Evolutionary conservation across 2,113 vertebrate genomes (phyloP), one percentile per base, ranked within the genome.

Genomic region (Deroptyus accipitrinus): DNA sequence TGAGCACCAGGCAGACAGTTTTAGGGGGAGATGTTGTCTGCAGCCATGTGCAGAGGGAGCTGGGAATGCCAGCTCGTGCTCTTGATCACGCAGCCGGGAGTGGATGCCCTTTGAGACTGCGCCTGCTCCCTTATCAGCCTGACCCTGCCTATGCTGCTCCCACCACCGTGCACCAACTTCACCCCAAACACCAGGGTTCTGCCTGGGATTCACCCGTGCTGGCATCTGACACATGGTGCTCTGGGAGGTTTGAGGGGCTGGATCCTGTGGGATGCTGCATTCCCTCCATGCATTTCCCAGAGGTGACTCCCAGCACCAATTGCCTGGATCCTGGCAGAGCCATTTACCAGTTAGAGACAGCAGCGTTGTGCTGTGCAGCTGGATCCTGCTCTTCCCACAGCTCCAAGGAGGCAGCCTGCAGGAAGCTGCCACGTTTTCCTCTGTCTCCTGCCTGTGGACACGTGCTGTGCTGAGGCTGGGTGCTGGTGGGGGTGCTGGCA

Each of bases 311-410:
- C 69, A 11, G 0, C 9, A 2, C 67, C 1, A 1, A 68, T 51
- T 0, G 2, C 54, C 37, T 1, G 1, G 64, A 1, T 20, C 33
- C 74, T 4, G n/a, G 55, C 31, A 12, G 67, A 54, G 62, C 66
- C 61, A 0, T 52, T 52, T 41, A 27, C n/a, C 1, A 0, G 16
- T 46, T 0, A 1, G 52, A 9, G 30, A 4, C 22, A 6, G 5
- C 7, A 0, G 33, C 0, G 16, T 0, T 5, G 41, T 6, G n/a
- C 79, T 17, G 55, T 15, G 4, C 28, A 9, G 49, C 57, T 0
- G 0, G 44, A 35, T 83, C 51, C 79, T 59, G 27, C 88, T 48
- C 25, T 73, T 49, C 83, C 64, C 18, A 0, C 55, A 7, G 67
- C 67, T 41, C 79, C 17, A 1, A 41, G 75, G n/a, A 57, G 10